Percentiles rank a stretch among this genome's conserved stretches.
Conservation (phyloP, 2,888 invertebrate species). For the Eupithecia inturbata region DNA sequence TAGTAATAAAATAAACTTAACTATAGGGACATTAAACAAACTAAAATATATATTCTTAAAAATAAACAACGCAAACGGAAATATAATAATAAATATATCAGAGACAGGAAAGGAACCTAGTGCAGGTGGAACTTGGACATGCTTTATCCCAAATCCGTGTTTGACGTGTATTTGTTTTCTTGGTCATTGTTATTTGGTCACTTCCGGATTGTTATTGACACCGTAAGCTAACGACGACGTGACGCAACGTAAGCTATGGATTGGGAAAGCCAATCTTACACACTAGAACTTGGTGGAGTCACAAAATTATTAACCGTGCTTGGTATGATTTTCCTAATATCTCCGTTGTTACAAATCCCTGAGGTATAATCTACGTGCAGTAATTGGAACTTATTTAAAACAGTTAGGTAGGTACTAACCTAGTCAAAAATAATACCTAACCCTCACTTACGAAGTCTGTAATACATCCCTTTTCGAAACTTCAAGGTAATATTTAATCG, state of each 20-base stretch:
- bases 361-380: background rate
- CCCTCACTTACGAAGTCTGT: no score
- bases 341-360: background rate
- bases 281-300: background rate
- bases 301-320: background rate
- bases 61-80: background rate
- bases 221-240: background rate
- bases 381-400: background rate
- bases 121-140: background rate
- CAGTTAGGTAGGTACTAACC: background rate
- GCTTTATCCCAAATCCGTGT: background rate
- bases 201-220: background rate
- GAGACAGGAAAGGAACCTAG: background rate
- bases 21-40: background rate
- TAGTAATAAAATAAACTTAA: background rate
- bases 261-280: background rate
- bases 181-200: background rate
- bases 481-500: no score
- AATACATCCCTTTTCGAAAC: no score
- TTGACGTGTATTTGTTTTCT: constrained; percentile 13
- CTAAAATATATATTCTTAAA: background rate
- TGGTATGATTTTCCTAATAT: background rate
- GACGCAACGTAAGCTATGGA: background rate
- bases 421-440: background rate
- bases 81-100: background rate